Percentiles rank a stretch among this genome's conserved stretches.
Evolutionary conservation across 1,140 invertebrate genomes (phyloP).

Genomic region (Lepeophtheirus salmonis): DNA sequence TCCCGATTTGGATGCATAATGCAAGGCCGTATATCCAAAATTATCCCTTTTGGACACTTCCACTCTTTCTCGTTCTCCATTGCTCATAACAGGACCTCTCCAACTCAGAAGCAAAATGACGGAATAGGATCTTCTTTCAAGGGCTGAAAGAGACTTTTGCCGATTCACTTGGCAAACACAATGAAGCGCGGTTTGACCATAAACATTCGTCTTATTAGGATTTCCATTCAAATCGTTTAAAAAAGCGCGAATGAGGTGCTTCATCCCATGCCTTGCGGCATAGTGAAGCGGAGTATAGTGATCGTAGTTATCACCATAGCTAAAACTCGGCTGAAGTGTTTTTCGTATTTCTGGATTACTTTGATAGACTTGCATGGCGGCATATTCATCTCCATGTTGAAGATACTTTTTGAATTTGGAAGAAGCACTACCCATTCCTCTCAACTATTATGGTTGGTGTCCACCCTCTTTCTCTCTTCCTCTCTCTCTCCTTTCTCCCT

Average conservation of each 20-base stretch:
- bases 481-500: no score
- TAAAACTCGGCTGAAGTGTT: slow-evolving; percentile 45
- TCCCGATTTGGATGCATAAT: slow-evolving; percentile 42
- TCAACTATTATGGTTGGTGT: no score
- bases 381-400: slow-evolving; percentile 49
- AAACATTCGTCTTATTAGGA: slow-evolving; percentile 45
- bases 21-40: slow-evolving; percentile 45
- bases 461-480: no score
- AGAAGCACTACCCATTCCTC: slow-evolving; percentile 44
- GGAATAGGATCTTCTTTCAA: slow-evolving; percentile 39
- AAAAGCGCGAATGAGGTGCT: slow-evolving; percentile 43
- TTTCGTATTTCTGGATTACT: slow-evolving; percentile 41
- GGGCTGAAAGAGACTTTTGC: slow-evolving; percentile 34
- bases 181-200: slow-evolving; percentile 43
- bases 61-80: slow-evolving; percentile 37
- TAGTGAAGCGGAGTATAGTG: slow-evolving; percentile 49
- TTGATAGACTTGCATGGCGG: slow-evolving; percentile 42
- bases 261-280: slow-evolving; percentile 44
- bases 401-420: slow-evolving; percentile 50
- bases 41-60: slow-evolving; percentile 39
- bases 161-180: slow-evolving; percentile 37
- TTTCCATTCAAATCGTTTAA: slow-evolving; percentile 43
- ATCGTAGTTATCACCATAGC: slow-evolving; percentile 44
- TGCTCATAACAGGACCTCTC: slow-evolving; percentile 34
- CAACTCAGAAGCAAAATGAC: slow-evolving; percentile 42